Evolutionary conservation across 2,113 vertebrate genomes (phyloP).

Genomic region (Puntigrus tetrazona): DNA sequence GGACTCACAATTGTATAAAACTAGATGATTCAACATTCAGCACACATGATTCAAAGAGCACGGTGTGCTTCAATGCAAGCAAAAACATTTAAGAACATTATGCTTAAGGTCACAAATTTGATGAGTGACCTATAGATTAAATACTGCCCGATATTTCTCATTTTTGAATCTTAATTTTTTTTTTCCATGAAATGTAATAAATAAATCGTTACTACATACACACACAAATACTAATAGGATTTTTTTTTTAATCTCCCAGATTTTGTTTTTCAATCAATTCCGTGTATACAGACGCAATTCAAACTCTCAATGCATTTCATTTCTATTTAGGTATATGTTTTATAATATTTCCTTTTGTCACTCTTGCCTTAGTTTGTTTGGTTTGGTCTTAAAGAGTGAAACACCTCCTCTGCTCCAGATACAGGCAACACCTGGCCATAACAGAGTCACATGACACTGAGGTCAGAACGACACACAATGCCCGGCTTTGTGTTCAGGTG

Average conservation of each 20-base stretch:
- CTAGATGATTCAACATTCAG: background rate
- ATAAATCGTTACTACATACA: no score
- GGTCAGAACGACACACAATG: conserved; percentile 54
- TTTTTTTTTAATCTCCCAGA: background rate
- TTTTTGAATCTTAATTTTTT: background rate
- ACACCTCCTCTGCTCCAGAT: conserved; percentile 47
- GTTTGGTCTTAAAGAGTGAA: conserved; percentile 35
- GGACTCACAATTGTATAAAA: background rate
- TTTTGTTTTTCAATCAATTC: background rate
- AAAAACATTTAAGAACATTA: background rate
- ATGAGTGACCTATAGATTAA: background rate
- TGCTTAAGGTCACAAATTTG: background rate
- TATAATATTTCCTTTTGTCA: background rate
- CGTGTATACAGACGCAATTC: background rate
- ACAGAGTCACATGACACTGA: conserved; percentile 51
- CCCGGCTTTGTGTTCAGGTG: conserved; percentile 55
- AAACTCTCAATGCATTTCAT: background rate
- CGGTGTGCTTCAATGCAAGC: background rate
- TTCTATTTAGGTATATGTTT: background rate
- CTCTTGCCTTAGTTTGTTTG: conserved; percentile 1
- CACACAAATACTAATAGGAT: background rate
- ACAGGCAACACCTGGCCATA: conserved; percentile 55
- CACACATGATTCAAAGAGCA: background rate
- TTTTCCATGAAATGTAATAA: no score
- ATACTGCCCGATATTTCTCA: background rate